These are phyloP conservation scores for Tipula unca DNA, from an alignment of 2,888 invertebrate species.

Conservation along the genomic window DNA sequence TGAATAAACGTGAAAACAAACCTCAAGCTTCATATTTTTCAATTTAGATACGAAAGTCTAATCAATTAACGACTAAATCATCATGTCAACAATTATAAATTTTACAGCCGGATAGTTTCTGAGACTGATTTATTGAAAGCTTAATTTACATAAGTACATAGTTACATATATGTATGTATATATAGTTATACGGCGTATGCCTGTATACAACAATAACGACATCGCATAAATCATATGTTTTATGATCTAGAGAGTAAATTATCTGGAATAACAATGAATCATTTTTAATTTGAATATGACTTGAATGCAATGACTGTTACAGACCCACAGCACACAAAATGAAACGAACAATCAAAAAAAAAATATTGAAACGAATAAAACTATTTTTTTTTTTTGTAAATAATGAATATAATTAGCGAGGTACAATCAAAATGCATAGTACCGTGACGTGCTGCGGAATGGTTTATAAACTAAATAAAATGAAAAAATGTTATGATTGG, in stretches of 20 bases:
- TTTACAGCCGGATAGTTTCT: no score
- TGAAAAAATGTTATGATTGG: neutral
- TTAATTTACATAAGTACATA: no score
- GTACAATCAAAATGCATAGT: neutral
- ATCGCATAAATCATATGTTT: neutral
- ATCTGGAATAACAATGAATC: neutral
- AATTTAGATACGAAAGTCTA: no score
- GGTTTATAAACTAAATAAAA: neutral
- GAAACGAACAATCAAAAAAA: neutral
- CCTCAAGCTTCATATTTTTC: no score
- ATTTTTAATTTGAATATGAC: neutral
- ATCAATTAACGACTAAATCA: no score
- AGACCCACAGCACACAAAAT: neutral
- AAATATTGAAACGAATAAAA: neutral
- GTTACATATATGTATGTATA: no score
- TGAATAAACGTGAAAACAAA: no score
- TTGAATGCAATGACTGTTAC: neutral
- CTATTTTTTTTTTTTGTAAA: neutral
- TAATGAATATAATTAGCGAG: neutral
- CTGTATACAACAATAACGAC: neutral
- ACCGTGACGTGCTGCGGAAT: neutral
- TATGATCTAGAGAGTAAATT: constrained; percentile 8
- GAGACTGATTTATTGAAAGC: no score
- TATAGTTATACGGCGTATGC: neutral
- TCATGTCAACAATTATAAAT: no score